phyloP scores from a whole-genome alignment of 2,888 invertebrate genomes.

The Acanthoscelides obtectus region DNA sequence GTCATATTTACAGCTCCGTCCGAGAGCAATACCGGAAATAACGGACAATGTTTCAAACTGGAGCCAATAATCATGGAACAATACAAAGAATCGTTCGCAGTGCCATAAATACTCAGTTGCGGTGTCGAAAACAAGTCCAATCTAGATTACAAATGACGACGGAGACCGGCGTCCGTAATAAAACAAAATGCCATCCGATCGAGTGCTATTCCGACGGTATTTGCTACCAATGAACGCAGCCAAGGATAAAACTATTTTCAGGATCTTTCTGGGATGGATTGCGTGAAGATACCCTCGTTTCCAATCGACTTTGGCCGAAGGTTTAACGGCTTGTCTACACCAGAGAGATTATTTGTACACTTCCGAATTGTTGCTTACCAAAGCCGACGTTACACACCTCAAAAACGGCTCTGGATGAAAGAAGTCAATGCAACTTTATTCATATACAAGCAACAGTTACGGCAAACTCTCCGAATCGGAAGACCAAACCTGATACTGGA shows the following conservation, averaged over 20 bases:
- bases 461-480: no score
- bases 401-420: no score
- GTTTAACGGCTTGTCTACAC: no score
- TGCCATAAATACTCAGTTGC: slow-evolving; percentile 18
- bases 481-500: no score
- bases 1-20: slow-evolving; percentile 9
- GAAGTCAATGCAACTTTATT: no score
- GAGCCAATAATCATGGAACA: slow-evolving; percentile 23
- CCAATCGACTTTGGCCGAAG: no score
- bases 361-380: no score
- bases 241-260: neutral
- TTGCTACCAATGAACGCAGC: neutral
- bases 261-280: neutral
- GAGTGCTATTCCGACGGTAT: neutral
- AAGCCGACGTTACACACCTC: no score
- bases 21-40: slow-evolving; percentile 19
- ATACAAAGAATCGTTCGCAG: slow-evolving; percentile 18
- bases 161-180: slow-evolving; percentile 9
- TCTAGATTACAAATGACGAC: slow-evolving; percentile 22
- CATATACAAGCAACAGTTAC: no score
- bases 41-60: slow-evolving; percentile 22
- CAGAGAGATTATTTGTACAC: no score
- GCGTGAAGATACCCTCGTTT: neutral
- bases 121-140: slow-evolving; percentile 23
- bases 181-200: slow-evolving; percentile 10